Base-by-base conservation (phyloP, 2,113 vertebrate genomes). In the Cynoglossus semilaevis region DNA sequence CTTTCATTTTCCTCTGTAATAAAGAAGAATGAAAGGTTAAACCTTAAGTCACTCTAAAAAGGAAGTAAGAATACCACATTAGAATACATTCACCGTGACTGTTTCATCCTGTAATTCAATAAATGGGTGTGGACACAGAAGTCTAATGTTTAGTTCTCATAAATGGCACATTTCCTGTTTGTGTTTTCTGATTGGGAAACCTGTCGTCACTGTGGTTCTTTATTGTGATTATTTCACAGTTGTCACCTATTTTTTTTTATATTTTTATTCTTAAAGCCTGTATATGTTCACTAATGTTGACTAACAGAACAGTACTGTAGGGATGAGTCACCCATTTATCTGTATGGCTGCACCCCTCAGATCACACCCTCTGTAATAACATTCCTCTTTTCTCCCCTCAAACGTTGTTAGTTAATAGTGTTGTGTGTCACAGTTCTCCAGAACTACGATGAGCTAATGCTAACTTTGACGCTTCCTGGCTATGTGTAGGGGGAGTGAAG, bases 101-200 rank as follows among this genome's bases (percentile, higher is more conserved):
- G 4, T 2, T 50, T 29, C 22, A 18, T 64, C 56, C 44, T 51
- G 5, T 42, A 7, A 37, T 57, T 19, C 45, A 51, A 62, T 66
- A 65, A 53, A 22, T 74, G 58, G 58, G 19, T 58, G 50, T 52
- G 50, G 53, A 45, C 17, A 67, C 15, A 5, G 6, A 51, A 55
- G 18, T 44, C n/a, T 58, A 67, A 70, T 42, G 12, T 15, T 15
- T 8, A 18, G 46, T 69, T 59, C 53, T 66, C n/a, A 29, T 36
- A 40, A 74, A 29, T 34, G 7, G 46, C 53, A 37, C 7, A 63
- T 70, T 61, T 76, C 65, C 80, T 54, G 17, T 58, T 61, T 16
- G 29, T 42, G 40, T 13, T 36, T 17, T 29, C 2, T 14, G n/a
- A 57, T 18, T 15, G 51, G 46, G 63, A 52, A 66, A 58, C 17